Evolutionary conservation across 2,113 vertebrate genomes (phyloP).

Genomic region (Petaurus breviceps): DNA sequence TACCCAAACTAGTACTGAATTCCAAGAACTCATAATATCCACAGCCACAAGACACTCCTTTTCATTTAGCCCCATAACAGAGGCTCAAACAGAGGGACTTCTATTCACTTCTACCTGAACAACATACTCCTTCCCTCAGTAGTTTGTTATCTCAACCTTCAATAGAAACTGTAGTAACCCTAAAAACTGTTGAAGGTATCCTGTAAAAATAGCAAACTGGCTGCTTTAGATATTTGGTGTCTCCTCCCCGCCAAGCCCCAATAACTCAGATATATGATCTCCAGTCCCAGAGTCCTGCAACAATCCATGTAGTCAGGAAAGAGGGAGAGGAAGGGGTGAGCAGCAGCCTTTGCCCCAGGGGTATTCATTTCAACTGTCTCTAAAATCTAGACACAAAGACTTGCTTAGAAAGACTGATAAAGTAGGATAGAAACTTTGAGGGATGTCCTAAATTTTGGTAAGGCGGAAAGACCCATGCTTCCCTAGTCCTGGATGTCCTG

Average conservation of each 20-base stretch:
- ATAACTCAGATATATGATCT: not conserved
- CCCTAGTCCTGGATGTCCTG: not conserved
- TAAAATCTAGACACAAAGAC: not conserved
- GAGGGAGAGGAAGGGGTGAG: not conserved
- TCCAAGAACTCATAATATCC: not conserved
- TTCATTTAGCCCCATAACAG: not conserved
- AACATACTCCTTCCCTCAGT: not conserved
- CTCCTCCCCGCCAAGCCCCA: not conserved
- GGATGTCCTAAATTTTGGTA: not conserved
- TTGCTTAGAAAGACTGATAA: not conserved
- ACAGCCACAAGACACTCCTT: not conserved
- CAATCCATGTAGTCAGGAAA: not conserved
- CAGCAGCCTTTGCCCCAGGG: not conserved
- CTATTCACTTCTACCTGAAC: not conserved
- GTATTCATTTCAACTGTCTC: not conserved
- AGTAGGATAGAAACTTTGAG: not conserved
- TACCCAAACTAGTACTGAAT: not conserved
- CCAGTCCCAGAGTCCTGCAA: not conserved
- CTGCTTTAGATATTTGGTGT: not conserved
- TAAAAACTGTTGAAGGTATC: not conserved
- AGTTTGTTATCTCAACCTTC: not conserved
- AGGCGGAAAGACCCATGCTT: not conserved
- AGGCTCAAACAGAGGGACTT: not conserved
- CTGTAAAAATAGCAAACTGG: not conserved
- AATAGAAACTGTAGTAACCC: not conserved